Evolutionary conservation across 2,888 invertebrate species (phyloP), one percentile per base, ranked within the genome.

Genomic region (Dryocosmus kuriphilus): DNA sequence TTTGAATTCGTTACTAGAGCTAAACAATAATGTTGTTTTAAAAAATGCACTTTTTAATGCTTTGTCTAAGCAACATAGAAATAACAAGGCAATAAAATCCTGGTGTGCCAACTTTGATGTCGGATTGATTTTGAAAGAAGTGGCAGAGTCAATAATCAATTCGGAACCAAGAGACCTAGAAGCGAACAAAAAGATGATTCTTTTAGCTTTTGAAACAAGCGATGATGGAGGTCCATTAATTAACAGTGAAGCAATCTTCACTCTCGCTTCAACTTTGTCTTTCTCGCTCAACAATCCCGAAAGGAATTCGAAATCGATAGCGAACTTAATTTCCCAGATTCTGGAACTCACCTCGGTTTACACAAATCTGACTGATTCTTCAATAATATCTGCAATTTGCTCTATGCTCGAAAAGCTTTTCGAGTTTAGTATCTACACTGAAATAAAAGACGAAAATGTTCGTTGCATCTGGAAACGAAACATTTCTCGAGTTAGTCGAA

Each of bases 1-100:
- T 79, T 92, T 96, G 80, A 90, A 92, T 30, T 92, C 93, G 0
- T 92, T 96, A 75, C 87, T 93, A 38, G 92, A 94, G 93, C 95
- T 95, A 86, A 91, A 80, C 82, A 73, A 76, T 30, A 76, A 46
- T 35, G 60, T 78, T 24, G 19, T 57, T n/a, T 80, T 86, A 30
- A 86, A 83, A 76, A 85, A 82, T 57, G 87, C 88, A 1, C 78
- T 91, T 9, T 79, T 85, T 60, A 88, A 86, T 77, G 87, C 88
- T 55, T 88, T 94, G 84, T 90, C 92, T 2, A 92, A 92, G 86
- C 92, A 93, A 75, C 90, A 92, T 86, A 89, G 92, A 85, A 85
- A 86, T 71, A 90, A 92, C 82, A 74, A 82, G 11, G 78, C 89
- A 32, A 87, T 93, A 77, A 92, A 92, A 83, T 90, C 92, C 77